Evolutionary conservation across 2,888 invertebrate genomes (phyloP), one percentile per base, ranked within the genome.

Genomic region (Acronicta psi): DNA sequence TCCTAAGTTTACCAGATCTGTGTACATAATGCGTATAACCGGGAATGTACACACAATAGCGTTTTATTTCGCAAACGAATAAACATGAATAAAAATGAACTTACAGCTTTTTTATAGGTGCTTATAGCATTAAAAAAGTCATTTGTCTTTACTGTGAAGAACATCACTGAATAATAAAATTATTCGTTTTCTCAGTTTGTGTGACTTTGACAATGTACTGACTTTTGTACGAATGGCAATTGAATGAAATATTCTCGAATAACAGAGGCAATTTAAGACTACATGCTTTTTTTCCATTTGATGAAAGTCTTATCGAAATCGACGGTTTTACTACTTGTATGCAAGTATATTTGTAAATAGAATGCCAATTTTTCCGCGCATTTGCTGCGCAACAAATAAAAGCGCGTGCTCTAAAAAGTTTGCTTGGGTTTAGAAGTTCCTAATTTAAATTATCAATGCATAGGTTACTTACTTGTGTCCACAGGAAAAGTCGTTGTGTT

Each of bases 401-500:
- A n/a, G 9, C 13, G 14, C 40, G 10, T 18, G 17, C 25, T 47
- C 5, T 38, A 49, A 36, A 47, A 59, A n/a, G 6, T 36, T 13
- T 36, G 10, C 23, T 37, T 31, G 5, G 13, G 2, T 43, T 40
- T 17, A 6, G 17, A 23, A 23, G 2, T 18, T 9, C 17, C 29
- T 11, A 56, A n/a, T n/a, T 18, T 17, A 18, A 11, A 13, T 14
- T 25, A 8, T 14, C 18, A 42, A 43, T 23, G 17, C 16, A n/a
- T 38, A 5, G 18, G 13, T 38, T 52, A 73, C 86, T 84, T 68
- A 94, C 93, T 92, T 94, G 93, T 57, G 91, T 93, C 89, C 89
- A 91, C 54, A 94, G 76, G 69, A 81, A 92, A 18, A 90, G 90
- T 41, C 94, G 93, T 84, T 95, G 95, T 53, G 95, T 95, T 42